Evolutionary conservation across 2,888 invertebrate species (phyloP).

Genomic region (Ectropis crepuscularia): DNA sequence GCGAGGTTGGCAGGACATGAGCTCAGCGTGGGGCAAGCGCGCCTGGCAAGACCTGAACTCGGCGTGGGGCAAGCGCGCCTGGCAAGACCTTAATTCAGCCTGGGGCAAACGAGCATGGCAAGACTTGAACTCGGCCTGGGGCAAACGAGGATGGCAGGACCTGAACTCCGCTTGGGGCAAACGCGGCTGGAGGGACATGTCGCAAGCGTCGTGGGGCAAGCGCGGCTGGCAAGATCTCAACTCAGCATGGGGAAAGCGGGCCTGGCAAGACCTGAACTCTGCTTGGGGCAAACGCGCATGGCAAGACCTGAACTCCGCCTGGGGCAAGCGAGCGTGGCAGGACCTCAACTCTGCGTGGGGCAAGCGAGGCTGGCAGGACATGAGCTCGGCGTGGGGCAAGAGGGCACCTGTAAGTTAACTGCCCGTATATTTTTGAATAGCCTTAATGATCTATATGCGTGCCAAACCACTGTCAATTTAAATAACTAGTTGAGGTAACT

Average conservation of each 20-base stretch:
- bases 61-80: conserved; percentile 86
- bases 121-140: conserved; percentile 75
- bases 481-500: too few relatives aligned
- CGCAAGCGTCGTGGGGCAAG: conserved; percentile 82
- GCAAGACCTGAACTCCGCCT: conserved; percentile 84
- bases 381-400: conserved; percentile 83
- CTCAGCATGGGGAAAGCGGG: conserved; percentile 85
- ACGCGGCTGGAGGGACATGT: conserved; percentile 84
- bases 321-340: conserved; percentile 87
- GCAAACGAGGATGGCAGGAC: conserved; percentile 86
- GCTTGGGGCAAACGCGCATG: conserved; percentile 86
- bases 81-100: conserved; percentile 82
- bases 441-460: too few relatives aligned
- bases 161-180: conserved; percentile 66
- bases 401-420: conserved; percentile 72
- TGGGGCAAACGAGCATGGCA: conserved; percentile 87
- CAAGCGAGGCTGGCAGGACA: conserved; percentile 85
- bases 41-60: conserved; percentile 84
- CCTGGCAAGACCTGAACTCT: conserved; percentile 82
- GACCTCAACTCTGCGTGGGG: conserved; percentile 81
- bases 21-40: conserved; percentile 85
- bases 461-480: too few relatives aligned
- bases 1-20: conserved; percentile 84
- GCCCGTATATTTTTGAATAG: background rate
- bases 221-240: conserved; percentile 84